Percentiles rank a stretch among this genome's conserved stretches.
These are phyloP conservation scores for Drosophila koepferae DNA, from an alignment of 2,888 invertebrate genomes.

Conservation along the genomic window DNA sequence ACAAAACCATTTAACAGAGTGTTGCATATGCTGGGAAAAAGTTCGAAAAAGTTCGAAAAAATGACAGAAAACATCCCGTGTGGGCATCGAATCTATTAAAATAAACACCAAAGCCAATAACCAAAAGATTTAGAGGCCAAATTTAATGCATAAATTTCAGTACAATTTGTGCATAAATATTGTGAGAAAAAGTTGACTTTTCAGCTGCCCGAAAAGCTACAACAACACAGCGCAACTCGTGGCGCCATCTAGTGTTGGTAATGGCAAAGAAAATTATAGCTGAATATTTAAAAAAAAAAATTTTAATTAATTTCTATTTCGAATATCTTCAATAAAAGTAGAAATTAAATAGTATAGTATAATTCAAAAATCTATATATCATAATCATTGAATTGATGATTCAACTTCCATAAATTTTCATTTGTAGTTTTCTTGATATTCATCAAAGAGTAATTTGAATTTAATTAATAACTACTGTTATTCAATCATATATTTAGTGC, in stretches of 20 bases:
- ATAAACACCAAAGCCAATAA: constrained; percentile 4
- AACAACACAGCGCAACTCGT: background rate
- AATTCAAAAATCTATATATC: too few relatives aligned
- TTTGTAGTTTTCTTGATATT: too few relatives aligned
- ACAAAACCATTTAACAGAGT: constrained; percentile 41
- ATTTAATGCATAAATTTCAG: constrained; percentile 5
- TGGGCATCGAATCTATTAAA: constrained; percentile 13
- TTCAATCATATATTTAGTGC: too few relatives aligned
- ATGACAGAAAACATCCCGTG: constrained; percentile 1
- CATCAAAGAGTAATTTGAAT: too few relatives aligned
- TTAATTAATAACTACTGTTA: too few relatives aligned
- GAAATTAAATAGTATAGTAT: too few relatives aligned
- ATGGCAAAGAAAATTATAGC: too few relatives aligned
- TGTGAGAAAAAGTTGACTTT: background rate
- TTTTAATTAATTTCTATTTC: too few relatives aligned
- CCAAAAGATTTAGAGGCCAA: constrained; percentile 5
- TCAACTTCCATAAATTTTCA: too few relatives aligned
- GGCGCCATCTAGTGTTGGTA: constrained; percentile 1
- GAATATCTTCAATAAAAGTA: too few relatives aligned
- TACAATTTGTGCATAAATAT: background rate
- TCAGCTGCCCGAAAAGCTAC: background rate
- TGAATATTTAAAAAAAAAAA: too few relatives aligned
- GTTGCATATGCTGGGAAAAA: constrained; percentile 20
- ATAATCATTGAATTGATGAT: too few relatives aligned
- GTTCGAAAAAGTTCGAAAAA: background rate